Evolutionary conservation across 2,113 vertebrate species (phyloP), one percentile per base, ranked within the genome.

Genomic region (Hiodon alosoides): DNA sequence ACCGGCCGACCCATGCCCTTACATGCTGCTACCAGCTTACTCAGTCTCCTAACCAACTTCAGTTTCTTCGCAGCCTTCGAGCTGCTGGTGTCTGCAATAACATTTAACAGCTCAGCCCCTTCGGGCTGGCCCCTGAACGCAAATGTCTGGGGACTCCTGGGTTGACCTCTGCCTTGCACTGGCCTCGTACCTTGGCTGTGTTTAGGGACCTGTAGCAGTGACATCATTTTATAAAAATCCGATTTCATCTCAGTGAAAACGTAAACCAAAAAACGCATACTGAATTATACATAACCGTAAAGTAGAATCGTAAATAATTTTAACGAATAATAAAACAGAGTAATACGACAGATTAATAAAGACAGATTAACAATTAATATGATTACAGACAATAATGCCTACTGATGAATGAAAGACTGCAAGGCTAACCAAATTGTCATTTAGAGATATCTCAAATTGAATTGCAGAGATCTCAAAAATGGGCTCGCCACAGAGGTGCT

Each of bases 181-280:
- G 85, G 81, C 78, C 85, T 86, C 79, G 68, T 81, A 51, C 71
- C 72, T 67, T 69, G 73, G 13, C 31, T 31, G 31, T 31, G 31
- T 31, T 53, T 75, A 16, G 65, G 50, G 78, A 88, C 94, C 93
- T 90, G 87, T 81, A 90, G 90, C 87, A 92, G 90, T 73, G 79
- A 81, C 69, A 79, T 61, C 55, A 68, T 57, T 70, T 52, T 69
- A 69, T 55, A 7, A 68, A 68, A 76, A 76, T 55, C 69, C 51
- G 52, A 46, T 55, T 3, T 67, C 7, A 7, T 47, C 10, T 67
- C 5, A 67, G 7, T 67, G 31, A 3, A 67, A 48, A 31, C 31
- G 31, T 31, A 31, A 31, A 31, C 31, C 31, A n/a, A n/a, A n/a
- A n/a, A n/a, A n/a, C n/a, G n/a, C n/a, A 31, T 31, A 9, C 64